A percentile compares a stretch with the other conserved stretches of the same genome.
These are phyloP conservation scores for Acleris cristana DNA, from an alignment of 2,888 invertebrate genomes.

Conservation along the genomic window DNA sequence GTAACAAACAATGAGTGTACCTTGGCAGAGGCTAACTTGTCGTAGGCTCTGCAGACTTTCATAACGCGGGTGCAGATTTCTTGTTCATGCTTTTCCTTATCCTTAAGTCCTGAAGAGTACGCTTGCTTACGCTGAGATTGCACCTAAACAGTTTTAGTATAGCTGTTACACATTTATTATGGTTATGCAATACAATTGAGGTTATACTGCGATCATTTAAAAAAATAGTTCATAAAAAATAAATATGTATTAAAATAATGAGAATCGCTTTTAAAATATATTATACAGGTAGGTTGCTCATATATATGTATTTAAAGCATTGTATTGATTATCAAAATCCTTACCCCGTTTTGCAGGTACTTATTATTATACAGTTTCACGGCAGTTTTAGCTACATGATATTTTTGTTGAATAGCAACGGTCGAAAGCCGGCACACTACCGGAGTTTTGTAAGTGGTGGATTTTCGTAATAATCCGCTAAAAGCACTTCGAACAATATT, in stretches of 20 bases:
- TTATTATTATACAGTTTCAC: slow-evolving; percentile 38
- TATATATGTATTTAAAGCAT: slow-evolving; percentile 42
- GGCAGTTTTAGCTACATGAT: slow-evolving; percentile 59
- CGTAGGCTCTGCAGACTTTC: slow-evolving; percentile 93
- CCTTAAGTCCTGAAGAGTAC: slow-evolving; percentile 64
- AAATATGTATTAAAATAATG: no score
- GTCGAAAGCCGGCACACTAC: slow-evolving; percentile 75
- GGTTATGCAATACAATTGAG: slow-evolving; percentile 82
- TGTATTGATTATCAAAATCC: slow-evolving; percentile 51
- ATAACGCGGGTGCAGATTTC: slow-evolving; percentile 92
- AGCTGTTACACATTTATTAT: slow-evolving; percentile 76
- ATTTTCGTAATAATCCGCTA: slow-evolving; percentile 74
- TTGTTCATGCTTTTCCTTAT: slow-evolving; percentile 79
- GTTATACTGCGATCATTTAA: slow-evolving; percentile 57
- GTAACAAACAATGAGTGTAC: slow-evolving; percentile 82
- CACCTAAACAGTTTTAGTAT: slow-evolving; percentile 75
- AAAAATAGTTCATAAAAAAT: neutral
- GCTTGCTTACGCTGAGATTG: slow-evolving; percentile 59
- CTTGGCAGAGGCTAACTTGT: slow-evolving; percentile 94
- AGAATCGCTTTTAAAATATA: no score
- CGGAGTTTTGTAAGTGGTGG: slow-evolving; percentile 66
- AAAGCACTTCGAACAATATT: slow-evolving; percentile 77
- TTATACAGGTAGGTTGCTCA: neutral
- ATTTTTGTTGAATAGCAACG: slow-evolving; percentile 71
- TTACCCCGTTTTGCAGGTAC: slow-evolving; percentile 42